Base-by-base conservation (phyloP, 2,797 vertebrate species). In the Taeniopygia guttata region DNA sequence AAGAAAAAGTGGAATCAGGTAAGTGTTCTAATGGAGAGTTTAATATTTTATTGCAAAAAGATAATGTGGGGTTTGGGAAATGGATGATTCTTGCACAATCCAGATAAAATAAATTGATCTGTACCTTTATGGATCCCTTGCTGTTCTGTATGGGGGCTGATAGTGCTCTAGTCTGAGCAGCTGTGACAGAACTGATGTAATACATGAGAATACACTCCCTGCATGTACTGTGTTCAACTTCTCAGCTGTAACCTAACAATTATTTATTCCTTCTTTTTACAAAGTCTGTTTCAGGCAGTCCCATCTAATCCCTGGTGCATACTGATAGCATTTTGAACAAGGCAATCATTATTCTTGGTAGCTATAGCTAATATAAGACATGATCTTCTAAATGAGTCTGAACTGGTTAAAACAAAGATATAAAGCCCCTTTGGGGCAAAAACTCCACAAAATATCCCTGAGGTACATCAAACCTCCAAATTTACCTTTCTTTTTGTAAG, bases 1-100 rank as follows among this genome's bases (percentile, higher is more conserved):
- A 96, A 98, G 98, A 95, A 99, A 98, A 95, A 98, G 98, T 93
- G 98, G 98, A 78, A 97, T 97, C 94, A 99, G 99, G 99, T 99
- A 95, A 97, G 95, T 51, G 5, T 43, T 75, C 40, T 69, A 56
- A 63, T 66, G 15, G 20, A 38, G 29, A 26, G n/a, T 60, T 51
- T 77, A 94, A 59, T 5, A 56, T 43, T 34, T 82, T 79, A 78
- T 40, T 51, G 16, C 17, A 34, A 66, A 85, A 92, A 63, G 27
- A 38, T 82, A 64, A 45, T 34, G 3, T 68, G 20, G 36, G 45
- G 10, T 73, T 40, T 38, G 51, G 45, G n/a, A 87, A 79, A 52
- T 62, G 13, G 56, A 15, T n/a, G 45, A 30, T 80, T 93, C 78
- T 94, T 84, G n/a, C 34, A 72, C 11, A 34, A 60, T 21, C 36